Base-by-base conservation (phyloP, 2,797 vertebrate species). In the Glossophaga mutica region DNA sequence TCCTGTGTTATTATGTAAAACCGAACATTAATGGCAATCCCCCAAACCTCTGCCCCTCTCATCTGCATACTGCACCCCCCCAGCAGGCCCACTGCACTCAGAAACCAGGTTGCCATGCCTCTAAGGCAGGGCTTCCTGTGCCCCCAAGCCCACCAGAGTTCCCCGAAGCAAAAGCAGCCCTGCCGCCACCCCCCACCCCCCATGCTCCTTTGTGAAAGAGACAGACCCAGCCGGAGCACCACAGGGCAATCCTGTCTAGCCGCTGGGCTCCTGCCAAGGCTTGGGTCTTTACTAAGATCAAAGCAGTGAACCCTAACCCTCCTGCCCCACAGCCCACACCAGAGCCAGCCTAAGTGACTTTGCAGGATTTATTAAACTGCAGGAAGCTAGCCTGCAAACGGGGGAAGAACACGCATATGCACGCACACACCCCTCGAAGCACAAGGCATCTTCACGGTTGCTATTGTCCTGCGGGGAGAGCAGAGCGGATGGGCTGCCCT, bases 311-410 rank as follows among this genome's bases (percentile, higher is more conserved):
- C 96, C 97, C 98, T 97, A 97, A 97, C 97, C 93, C 88, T 91
- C 93, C 96, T 92, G 96, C 93, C 92, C 89, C 90, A 67, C 52
- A 92, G 96, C 96, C 89, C 94, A 87, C 83, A 65, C 76, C 81
- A 90, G 78, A 29, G 15, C 46, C 81, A 90, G 96, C 95, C 55
- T 93, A 94, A 95, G 91, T 82, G 97, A 97, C 96, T 98, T 94
- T 96, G 91, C 97, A 50, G 96, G 92, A 97, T 97, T 98, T 98
- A 97, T 98, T 98, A 97, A 97, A 93, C 97, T 87, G 96, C 92
- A 97, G 97, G 91, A 97, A 68, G 48, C 71, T 74, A 32, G 74
- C 44, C 68, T 77, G n/a, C 87, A 90, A 92, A 93, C 81, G 26
- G 67, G 16, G 39, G 52, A 29, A 8, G 14, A 59, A n/a, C 34